These are phyloP conservation scores for Dinoponera quadriceps DNA, from an alignment of 1,140 invertebrate genomes.

Conservation along the genomic window DNA sequence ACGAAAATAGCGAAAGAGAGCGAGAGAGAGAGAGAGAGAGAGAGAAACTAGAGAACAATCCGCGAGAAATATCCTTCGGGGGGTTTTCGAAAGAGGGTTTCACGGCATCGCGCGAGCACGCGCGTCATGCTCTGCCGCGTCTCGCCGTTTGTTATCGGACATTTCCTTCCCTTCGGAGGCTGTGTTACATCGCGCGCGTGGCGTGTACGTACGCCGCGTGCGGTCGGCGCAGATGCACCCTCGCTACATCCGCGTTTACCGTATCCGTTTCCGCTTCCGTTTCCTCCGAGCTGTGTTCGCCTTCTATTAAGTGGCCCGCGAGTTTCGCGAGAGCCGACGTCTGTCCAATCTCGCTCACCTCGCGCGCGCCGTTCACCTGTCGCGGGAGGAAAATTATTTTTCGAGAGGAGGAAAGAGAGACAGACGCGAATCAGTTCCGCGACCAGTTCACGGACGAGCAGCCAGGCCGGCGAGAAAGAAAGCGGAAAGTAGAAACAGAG, in stretches of 20 bases:
- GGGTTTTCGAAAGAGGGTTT: not conserved
- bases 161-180: not conserved
- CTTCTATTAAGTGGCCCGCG: slow-evolving; percentile 52
- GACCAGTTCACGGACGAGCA: not conserved
- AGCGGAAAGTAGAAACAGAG: slow-evolving; percentile 31
- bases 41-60: slow-evolving; percentile 17
- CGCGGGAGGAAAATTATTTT: slow-evolving; percentile 67
- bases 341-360: slow-evolving; percentile 69
- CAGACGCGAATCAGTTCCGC: not conserved
- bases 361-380: slow-evolving; percentile 66
- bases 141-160: not conserved
- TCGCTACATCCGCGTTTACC: too few species aligned
- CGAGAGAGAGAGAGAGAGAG: not conserved
- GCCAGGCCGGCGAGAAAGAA: not conserved
- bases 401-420: too few species aligned
- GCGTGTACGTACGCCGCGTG: too few species aligned
- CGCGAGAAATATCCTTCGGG: slow-evolving; percentile 15
- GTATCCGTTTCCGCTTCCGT: not conserved
- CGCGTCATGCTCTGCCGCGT: not conserved
- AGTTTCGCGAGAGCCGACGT: slow-evolving; percentile 63
- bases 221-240: too few species aligned
- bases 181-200: too few species aligned
- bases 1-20: not conserved
- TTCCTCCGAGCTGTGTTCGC: not conserved
- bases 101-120: not conserved